Evolutionary conservation across 92 coral and sea anemone species (phyloP), one percentile per base, ranked within the genome.

Genomic region (Porites evermanni): DNA sequence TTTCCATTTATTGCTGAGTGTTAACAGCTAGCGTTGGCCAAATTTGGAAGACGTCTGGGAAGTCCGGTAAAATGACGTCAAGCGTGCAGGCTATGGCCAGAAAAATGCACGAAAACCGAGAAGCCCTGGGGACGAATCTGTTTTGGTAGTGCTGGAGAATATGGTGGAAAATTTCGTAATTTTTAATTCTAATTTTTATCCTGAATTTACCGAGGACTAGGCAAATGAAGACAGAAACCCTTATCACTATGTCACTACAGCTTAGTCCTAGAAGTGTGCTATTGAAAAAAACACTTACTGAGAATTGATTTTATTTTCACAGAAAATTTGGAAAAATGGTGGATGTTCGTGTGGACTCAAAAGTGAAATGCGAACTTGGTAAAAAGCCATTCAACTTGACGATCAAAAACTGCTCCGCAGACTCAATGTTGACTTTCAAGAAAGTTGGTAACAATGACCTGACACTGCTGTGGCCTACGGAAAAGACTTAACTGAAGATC

Each of bases 291-390:
- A 51, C 1, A 29, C 53, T 50, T 14, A 17, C 56, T 60, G 44
- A 7, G 26, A 29, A 56, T 13, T 64, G 8, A 16, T 51, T 78
- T 78, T n/a, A 8, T 53, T 7, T 53, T 53, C 21, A 58, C 83
- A 95, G 98, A 64, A 92, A 84, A 19, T 89, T 60, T 14, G 84
- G 88, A 16, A 94, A 84, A 75, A 83, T 84, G 59, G 61, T 95
- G 16, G 91, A 93, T 6, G 94, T 97, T 8, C 85, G 77, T 32
- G 92, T 97, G 70, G 87, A 91, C 72, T 87, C 89, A 19, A 90
- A 85, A 21, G 90, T 92, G 64, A 84, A 78, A 14, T 97, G 99
- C 76, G 87, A 82, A 19, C 88, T 97, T 83, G 99, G 99, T 6
- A 89, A 94, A 59, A 92, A 86, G 81, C 84, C 89, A 38, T 93